These are phyloP conservation scores for Characodon lateralis DNA, from an alignment of 2,797 vertebrate species.

Conservation along the genomic window DNA sequence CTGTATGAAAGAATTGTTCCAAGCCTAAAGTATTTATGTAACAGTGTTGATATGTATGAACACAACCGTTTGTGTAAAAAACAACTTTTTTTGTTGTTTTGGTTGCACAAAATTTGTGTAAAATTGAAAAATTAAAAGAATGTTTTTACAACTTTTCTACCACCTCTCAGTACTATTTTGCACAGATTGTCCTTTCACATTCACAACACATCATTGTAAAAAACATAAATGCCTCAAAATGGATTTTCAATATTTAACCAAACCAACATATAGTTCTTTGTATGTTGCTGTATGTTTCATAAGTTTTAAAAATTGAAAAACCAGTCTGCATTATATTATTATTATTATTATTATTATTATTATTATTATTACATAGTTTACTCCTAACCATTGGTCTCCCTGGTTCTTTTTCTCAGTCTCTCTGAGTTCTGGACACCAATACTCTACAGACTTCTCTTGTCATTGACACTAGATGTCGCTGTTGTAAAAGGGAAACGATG, in stretches of 20 bases:
- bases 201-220: background rate
- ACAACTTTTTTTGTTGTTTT: constrained; percentile 39
- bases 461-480: background rate
- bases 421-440: background rate
- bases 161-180: background rate
- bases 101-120: constrained; percentile 54
- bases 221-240: too few species aligned
- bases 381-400: too few species aligned
- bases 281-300: too few species aligned
- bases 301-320: too few species aligned
- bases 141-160: constrained; percentile 47
- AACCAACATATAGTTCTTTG: too few species aligned
- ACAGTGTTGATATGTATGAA: constrained; percentile 64
- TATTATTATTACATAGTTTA: too few species aligned
- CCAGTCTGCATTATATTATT: too few species aligned
- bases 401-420: too few species aligned
- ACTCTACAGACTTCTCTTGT: background rate
- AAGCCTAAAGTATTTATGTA: constrained; percentile 75
- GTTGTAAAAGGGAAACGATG: background rate
- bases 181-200: background rate
- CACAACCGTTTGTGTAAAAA: constrained; percentile 62
- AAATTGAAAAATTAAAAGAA: constrained; percentile 57
- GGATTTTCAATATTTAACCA: too few species aligned
- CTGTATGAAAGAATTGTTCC: constrained; percentile 54
- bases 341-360: too few species aligned